Evolutionary conservation across 2,888 invertebrate species (phyloP), one percentile per base, ranked within the genome.

Genomic region (Drymonia ruficornis): DNA sequence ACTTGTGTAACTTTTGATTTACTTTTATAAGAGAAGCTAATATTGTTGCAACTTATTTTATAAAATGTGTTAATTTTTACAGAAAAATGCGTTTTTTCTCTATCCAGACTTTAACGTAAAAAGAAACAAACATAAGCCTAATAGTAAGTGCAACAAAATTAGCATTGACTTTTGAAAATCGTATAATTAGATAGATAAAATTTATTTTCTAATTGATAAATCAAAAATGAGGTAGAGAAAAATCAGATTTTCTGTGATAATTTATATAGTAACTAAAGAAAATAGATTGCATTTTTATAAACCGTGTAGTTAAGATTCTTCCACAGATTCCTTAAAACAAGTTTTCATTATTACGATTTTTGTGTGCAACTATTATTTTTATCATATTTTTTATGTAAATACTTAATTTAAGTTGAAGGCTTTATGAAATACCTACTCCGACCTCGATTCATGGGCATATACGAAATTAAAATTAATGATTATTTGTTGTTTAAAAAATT

Each of bases 201-300:
- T 43, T 19, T n/a, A 36, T n/a, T 43, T 43, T 13, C 19, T 19
- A 18, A 18, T 16, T 18, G 69, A 67, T 68, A 67, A 60, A 56
- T 63, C 63, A 61, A 66, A 65, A 63, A 62, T 71, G 62, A 36
- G 13, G 13, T 72, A 72, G 67, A 57, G 74, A 34, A 8, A 76
- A 76, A 74, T 71, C 68, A 77, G 80, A 73, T 70, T 81, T 83
- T 81, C 85, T 86, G 85, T 86, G 86, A 86, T 86, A 84, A 78
- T 72, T 59, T 69, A 70, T 77, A 72, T 76, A 77, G 74, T 70
- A 63, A 71, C 28, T 28, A 71, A 70, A 56, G 46, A 74, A 72
- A 63, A 58, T 74, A 75, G 68, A 69, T 63, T 65, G 64, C 76
- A 75, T 74, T 70, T 76, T 69, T 53, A 70, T 67, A 69, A 57